These are phyloP conservation scores for Exaiptasia diaphana DNA, from an alignment of 64 coral and sea anemone species.

Conservation along the genomic window DNA sequence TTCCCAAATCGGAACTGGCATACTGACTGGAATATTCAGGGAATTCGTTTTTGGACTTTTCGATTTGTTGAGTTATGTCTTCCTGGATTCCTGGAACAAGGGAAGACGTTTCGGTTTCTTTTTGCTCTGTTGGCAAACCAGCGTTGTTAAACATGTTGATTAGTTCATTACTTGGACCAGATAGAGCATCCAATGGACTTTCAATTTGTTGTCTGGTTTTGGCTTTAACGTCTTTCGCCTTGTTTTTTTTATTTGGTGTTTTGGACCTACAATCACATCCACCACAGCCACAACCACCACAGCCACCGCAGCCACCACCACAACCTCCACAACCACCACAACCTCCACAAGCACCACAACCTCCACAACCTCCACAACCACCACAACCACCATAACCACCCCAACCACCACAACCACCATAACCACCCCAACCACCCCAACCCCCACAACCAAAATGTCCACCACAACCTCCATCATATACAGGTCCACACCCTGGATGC, in stretches of 20 bases:
- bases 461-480: conserved; percentile 16
- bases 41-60: not conserved
- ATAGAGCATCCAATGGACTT: not conserved
- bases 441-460: conserved; percentile 17
- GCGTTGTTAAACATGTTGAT: not conserved
- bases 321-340: conserved; percentile 27
- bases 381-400: conserved; percentile 24
- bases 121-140: not conserved
- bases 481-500: conserved; percentile 77
- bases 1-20: not conserved
- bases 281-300: conserved; percentile 5
- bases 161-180: not conserved
- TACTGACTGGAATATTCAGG: conserved; percentile 8
- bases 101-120: not conserved
- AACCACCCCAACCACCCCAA: conserved; percentile 24
- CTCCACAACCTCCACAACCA: not conserved
- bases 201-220: conserved; percentile 60
- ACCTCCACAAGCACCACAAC: not conserved
- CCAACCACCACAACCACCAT: conserved; percentile 32
- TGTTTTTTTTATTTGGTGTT: conserved; percentile 45
- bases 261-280: conserved; percentile 21
- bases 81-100: not conserved
- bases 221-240: conserved; percentile 44
- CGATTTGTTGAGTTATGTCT: conserved; percentile 11
- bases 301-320: not conserved